Base-by-base conservation (phyloP, 2,113 vertebrate species). In the Colistium nudipinnis region DNA sequence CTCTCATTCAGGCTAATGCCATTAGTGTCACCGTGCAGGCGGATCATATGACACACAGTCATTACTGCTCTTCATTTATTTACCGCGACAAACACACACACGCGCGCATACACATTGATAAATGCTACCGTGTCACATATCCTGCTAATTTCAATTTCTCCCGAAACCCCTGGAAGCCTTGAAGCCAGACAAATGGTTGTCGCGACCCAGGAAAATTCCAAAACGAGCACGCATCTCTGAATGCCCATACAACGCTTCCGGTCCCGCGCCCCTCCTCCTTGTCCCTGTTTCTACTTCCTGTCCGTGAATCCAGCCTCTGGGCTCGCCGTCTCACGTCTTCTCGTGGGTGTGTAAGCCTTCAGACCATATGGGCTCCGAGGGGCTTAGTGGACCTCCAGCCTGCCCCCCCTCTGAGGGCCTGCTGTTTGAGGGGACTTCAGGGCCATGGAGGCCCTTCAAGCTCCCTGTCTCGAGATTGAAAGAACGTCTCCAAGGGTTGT, bases 321-420 rank as follows among this genome's bases (percentile, higher is more conserved):
- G 61, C 61, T 81, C 44, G 36, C 51, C 68, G 64, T 80, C 80
- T 62, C 33, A 48, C 74, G 74, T 81, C 61, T 48, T 78, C 60
- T 70, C n/a, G 35, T 10, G 67, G 53, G 59, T 64, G 25, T 10
- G 57, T 85, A 86, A 83, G 81, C 85, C 79, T 73, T 16, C 60
- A 65, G 70, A 87, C 86, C 91, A 92, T 91, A 90, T 92, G 91
- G 83, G 62, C 77, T 64, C 62, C n/a, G 44, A 76, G 71, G 82
- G 69, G 86, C 81, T 90, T 90, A 88, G 78, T 43, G 54, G 77
- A 83, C 74, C 76, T 63, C 57, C 75, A 66, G 62, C 78, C 69
- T 63, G 39, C 24, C 68, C 81, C 25, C 49, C 52, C 41, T 51
- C 16, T 1, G 66, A 56, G 39, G 35, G 39, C 55, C 73, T 69